Evolutionary conservation across 2,113 vertebrate genomes (phyloP).

Genomic region (Proteles cristata): DNA sequence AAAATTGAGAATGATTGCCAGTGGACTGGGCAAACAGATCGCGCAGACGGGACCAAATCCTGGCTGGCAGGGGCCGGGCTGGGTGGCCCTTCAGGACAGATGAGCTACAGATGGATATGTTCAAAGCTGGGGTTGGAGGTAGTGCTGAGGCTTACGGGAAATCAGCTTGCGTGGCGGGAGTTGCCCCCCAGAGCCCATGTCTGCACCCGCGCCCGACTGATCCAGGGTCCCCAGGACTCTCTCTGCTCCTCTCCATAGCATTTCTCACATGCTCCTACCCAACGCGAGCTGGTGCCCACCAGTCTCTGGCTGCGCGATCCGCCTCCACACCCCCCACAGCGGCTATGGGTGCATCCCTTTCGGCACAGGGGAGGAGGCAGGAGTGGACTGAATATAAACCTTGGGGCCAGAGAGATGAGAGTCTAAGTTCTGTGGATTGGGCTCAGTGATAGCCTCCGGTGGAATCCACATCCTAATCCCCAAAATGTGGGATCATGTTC

Average conservation of each 20-base stretch:
- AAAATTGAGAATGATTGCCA: background rate
- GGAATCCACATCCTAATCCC: background rate
- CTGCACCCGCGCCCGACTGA: background rate
- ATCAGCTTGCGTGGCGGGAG: rapidly evolving
- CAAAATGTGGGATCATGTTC: too few species aligned
- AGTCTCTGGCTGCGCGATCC: too few species aligned
- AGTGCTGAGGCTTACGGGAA: background rate
- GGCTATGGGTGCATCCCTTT: background rate
- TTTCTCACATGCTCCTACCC: background rate
- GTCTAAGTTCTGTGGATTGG: background rate
- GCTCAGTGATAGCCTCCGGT: background rate
- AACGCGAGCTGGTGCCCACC: rapidly evolving
- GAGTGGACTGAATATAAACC: background rate
- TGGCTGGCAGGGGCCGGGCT: background rate
- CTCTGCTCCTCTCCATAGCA: background rate
- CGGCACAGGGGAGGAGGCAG: background rate
- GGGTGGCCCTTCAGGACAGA: background rate
- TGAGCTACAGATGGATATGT: rapidly evolving
- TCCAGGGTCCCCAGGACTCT: too few species aligned
- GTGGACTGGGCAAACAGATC: background rate
- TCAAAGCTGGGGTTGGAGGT: background rate
- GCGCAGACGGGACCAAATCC: background rate
- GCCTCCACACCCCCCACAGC: rapidly evolving
- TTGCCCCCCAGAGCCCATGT: background rate
- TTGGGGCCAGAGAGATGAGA: background rate